phyloP scores from a whole-genome alignment of 2,888 invertebrate species.

The Trisateles emortualis region DNA sequence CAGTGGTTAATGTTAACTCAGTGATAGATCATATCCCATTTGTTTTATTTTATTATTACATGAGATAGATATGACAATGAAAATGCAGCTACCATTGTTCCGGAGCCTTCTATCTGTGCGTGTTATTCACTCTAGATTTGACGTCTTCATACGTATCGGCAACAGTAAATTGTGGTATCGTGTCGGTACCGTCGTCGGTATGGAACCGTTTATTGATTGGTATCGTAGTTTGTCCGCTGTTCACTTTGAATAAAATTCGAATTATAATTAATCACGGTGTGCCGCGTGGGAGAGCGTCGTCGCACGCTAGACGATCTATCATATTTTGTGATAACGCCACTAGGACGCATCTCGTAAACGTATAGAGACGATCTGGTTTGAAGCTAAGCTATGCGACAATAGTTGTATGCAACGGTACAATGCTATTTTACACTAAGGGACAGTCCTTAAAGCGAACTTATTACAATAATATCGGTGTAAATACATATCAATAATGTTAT shows the following conservation, averaged over 20 bases:
- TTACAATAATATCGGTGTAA: conserved; percentile 45
- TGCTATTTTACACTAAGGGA: conserved; percentile 59
- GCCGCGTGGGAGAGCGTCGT: conserved; percentile 85
- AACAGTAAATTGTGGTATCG: conserved; percentile 85
- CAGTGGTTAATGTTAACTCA: conserved; percentile 21
- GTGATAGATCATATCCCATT: conserved; percentile 55
- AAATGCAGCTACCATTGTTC: conserved; percentile 78
- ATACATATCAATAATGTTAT: conserved; percentile 44
- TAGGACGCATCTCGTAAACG: conserved; percentile 80
- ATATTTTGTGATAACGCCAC: conserved; percentile 87
- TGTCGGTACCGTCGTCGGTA: conserved; percentile 84
- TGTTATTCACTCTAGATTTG: conserved; percentile 75
- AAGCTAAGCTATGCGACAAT: conserved; percentile 72
- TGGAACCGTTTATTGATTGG: conserved; percentile 87
- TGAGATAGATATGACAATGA: conserved; percentile 69
- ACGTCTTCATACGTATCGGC: conserved; percentile 84
- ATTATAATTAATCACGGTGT: conserved; percentile 86
- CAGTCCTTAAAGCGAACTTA: conserved; percentile 36
- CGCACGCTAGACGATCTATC: conserved; percentile 82
- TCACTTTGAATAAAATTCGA: conserved; percentile 87
- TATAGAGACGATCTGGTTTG: conserved; percentile 76
- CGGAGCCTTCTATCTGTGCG: conserved; percentile 68
- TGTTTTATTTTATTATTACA: conserved; percentile 59
- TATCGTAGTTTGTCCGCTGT: conserved; percentile 86
- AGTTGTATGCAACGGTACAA: conserved; percentile 60